Base-by-base conservation (phyloP, 2,113 vertebrate species). In the Bubo scandiacus region DNA sequence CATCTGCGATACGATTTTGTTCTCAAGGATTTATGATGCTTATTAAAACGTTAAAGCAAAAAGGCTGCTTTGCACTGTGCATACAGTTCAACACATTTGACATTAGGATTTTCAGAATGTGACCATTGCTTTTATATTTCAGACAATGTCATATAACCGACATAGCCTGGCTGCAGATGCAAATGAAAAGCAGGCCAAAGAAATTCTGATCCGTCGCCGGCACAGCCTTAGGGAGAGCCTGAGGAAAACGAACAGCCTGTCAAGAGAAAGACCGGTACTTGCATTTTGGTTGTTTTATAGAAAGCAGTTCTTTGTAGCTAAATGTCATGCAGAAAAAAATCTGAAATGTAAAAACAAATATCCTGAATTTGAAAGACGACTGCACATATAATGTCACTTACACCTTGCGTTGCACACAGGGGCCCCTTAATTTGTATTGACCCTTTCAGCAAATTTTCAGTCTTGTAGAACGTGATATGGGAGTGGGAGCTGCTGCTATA, bases 191-290 rank as follows among this genome's bases (percentile, higher is more conserved):
- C 99, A 98, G 32, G 98, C 98, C 72, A 99, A 98, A 96, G 99
- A 99, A 97, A 99, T 99, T 49, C 98, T 99, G 59, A 99, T 99
- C 92, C 98, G 99, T 67, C 98, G 99, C 4, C 98, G 99, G 23
- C 97, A 98, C 97, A 99, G 98, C 96, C 91, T 99, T 73, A 98
- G 99, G 27, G 98, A 99, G 63, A 99, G 99, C 97, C 90, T 99
- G 70, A 97, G 98, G 83, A 98, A 98, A 32, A 98, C 98, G 13
- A 99, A 97, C 97, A 98, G 98, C 88, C 67, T 98, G 71, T 97
- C 98, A 29, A 97, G 95, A 17, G 98, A 98, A 16, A 96, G 96
- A 93, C 58, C 97, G 96, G 99, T 99, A 97, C 85, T 57, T 66
- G 61, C 27, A 10, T 29, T 73, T 73, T 72, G 12, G 29, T 43